Base-by-base conservation (phyloP, 2,113 vertebrate genomes). In the Neoarius graeffei region DNA sequence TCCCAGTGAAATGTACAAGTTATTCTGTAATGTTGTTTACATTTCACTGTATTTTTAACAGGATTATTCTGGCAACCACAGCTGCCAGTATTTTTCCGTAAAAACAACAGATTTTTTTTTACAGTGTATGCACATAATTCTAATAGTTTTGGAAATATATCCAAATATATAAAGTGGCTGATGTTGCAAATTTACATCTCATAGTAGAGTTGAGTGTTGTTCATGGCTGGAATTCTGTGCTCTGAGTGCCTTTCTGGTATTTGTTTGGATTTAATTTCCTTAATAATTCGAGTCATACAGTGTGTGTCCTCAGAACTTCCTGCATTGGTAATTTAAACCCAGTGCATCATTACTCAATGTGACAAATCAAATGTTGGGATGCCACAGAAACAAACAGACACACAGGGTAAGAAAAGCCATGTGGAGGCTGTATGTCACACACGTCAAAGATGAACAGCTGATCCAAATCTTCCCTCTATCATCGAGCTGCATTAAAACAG, bases 371-470 rank as follows among this genome's bases (percentile, higher is more conserved):
- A 56, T 15, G 25, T n/a, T 56, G 10, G 50, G n/a, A n/a, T 54
- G 50, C 11, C 48, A 79, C 23, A 13, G 6, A 27, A n/a, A 77
- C 74, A 77, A 7, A 74, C 19, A 74, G 13, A 71, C 67, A 35
- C 15, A 50, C 54, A 30, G 0, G 5, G 48, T 27, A 8, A 77
- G 42, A 64, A 77, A 77, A 62, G 64, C n/a, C 9, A 54, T 73
- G 52, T 19, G 73, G 14, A 73, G 67, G 54, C 20, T 76, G 57
- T 48, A n/a, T 73, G 71, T 42, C 27, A 25, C 57, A 64, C 35
- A 85, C 84, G 77, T 85, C 84, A 85, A 77, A 85, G 71, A 85
- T 25, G 35, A 77, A 85, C 84, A 77, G 56, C 84, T 85, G 77
- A 85, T 85, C 57, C 71, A 85, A 85, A 85, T 76, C 84, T 56